Percentiles rank a stretch among this genome's conserved stretches.
Conservation (phyloP, 2,888 invertebrate genomes). For the Trichopoda pennipes region DNA sequence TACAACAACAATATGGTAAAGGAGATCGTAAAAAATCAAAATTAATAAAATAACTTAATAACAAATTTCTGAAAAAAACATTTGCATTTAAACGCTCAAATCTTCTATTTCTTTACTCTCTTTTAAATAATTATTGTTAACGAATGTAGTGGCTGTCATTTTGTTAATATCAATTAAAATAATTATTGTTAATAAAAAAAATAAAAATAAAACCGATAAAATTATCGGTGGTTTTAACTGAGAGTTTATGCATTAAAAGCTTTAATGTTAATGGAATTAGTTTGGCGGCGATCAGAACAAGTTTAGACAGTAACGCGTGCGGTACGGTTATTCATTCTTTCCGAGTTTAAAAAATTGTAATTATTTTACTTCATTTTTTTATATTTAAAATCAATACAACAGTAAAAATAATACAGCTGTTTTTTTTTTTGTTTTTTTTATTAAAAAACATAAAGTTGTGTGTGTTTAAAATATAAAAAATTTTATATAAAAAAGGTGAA, state of each 20-base stretch:
- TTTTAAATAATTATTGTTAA: neutral
- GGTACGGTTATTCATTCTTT: slow-evolving; percentile 65
- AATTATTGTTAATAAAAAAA: neutral
- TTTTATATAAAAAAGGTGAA: neutral
- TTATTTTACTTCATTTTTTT: neutral
- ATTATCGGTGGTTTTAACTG: slow-evolving; percentile 46
- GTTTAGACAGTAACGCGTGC: slow-evolving; percentile 77
- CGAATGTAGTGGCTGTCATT: slow-evolving; percentile 24
- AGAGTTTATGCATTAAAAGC: slow-evolving; percentile 69
- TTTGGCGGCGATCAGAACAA: slow-evolving; percentile 77
- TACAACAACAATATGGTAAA: neutral
- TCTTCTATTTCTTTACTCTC: slow-evolving; percentile 1
- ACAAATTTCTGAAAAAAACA: slow-evolving; percentile 16
- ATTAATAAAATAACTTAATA: slow-evolving; percentile 21
- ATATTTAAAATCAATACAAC: neutral
- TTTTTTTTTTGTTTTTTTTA: no score
- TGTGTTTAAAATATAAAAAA: neutral
- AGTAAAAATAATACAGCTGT: neutral
- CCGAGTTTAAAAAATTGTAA: neutral
- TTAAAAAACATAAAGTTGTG: neutral
- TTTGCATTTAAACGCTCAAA: neutral
- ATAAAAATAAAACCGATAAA: slow-evolving; percentile 19
- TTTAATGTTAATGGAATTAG: slow-evolving; percentile 74
- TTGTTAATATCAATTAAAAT: slow-evolving; percentile 49
- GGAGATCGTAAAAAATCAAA: slow-evolving; percentile 12